Evolutionary conservation across 2,888 invertebrate species (phyloP).

Genomic region (Trissonchulus latispiculum): DNA sequence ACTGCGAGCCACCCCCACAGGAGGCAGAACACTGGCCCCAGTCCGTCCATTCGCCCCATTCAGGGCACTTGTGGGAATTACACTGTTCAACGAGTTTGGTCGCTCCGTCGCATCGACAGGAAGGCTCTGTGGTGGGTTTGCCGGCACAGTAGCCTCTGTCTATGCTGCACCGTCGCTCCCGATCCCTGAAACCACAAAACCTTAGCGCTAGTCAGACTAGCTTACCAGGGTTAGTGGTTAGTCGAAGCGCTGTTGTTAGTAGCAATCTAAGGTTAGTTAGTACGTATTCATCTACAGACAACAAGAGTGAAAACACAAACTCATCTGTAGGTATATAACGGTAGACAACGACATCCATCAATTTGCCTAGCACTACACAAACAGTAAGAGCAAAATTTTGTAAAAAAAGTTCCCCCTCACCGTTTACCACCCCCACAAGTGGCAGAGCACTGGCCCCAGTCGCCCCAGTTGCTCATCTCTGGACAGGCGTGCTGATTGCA

Average conservation of each 20-base stretch:
- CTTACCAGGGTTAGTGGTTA: no score
- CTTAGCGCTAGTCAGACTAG: no score
- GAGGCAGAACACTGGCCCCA: conserved; percentile 7
- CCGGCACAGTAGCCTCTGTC: background rate
- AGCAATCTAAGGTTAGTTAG: no score
- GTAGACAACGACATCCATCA: no score
- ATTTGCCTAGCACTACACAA: no score
- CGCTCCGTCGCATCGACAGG: background rate
- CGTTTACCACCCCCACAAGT: conserved; percentile 7
- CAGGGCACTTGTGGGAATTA: conserved; percentile 22
- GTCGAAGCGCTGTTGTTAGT: no score
- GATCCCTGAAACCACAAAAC: background rate
- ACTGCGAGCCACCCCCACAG: conserved; percentile 21
- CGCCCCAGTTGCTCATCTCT: conserved; percentile 3
- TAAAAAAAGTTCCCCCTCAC: no score
- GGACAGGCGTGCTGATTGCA: conserved; percentile 12
- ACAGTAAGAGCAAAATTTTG: no score
- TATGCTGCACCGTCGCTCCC: background rate
- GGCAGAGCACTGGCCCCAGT: conserved; percentile 6
- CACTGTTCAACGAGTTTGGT: background rate
- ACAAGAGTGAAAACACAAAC: no score
- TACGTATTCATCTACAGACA: no score
- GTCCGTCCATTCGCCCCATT: conserved; percentile 23
- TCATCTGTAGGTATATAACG: no score
- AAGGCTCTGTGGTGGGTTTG: background rate